Base-by-base conservation (phyloP, 2,113 vertebrate species). In the Bucco capensis region DNA sequence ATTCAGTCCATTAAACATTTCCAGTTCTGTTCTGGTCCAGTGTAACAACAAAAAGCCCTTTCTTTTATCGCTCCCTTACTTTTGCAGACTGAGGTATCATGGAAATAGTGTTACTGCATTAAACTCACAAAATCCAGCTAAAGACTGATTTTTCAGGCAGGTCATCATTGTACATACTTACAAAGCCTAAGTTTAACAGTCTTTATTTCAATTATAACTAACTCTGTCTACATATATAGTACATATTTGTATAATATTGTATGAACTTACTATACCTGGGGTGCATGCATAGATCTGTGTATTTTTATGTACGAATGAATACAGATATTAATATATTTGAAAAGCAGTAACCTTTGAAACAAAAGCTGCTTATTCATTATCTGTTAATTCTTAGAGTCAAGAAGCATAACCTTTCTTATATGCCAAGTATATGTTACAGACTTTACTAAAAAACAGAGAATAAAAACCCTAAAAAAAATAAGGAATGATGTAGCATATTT, bases 1-100 rank as follows among this genome's bases (percentile, higher is more conserved):
- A 37, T 92, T 76, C 28, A 77, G 19, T 60, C 35, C n/a, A 71
- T 73, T 92, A 82, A 76, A 61, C 17, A 76, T 74, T 87, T 88
- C 38, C 49, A 77, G 13, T 71, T 90, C 83, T 85, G 19, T 90
- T 90, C 38, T 88, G 19, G 9, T 57, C 66, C 23, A 71, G 7
- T 6, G 15, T 57, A 73, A 56, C 10, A 69, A 83, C 33, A 81
- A 58, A 70, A 80, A 78, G 4, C 4, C 6, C 2, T 65, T 71
- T 73, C 14, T 92, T 83, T 64, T 56, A 88, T 83, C 1, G 37
- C 10, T 75, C 27, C 9, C 12, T 83, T 70, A 47, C 15, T 83
- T 76, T 56, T 64, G 15, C 80, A 18, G 23, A 38, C 19, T 66
- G 2, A 35, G 8, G 2, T 46, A 10, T 61, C 4, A 2, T 4